Evolutionary conservation across 30 jellyfish, hydroid and myxozoan genomes (phyloP), one percentile per base, ranked within the genome.

Genomic region (Chrysaora quinquecirrha): DNA sequence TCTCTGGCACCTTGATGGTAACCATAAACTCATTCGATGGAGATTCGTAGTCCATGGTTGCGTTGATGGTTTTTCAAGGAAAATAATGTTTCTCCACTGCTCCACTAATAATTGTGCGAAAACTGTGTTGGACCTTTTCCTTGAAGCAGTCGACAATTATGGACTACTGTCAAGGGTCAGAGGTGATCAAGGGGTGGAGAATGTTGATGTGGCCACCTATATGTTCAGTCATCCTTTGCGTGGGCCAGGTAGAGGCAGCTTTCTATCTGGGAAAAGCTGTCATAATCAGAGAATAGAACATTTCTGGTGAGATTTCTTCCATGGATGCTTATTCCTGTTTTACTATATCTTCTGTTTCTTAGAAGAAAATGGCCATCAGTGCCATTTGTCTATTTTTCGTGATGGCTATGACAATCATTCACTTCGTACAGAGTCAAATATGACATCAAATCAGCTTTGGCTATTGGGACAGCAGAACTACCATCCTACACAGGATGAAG

Each of bases 111-210:
- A 76, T 34, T 10, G 30, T 24, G 78, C 88, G 22, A 16, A 3
- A 22, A 76, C 88, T 2, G 80, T 62, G 6, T 14, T 76, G 46
- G 2, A 20, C 0, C 35, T 56, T 56, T 76, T 76, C 20, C 22
- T 22, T 11, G 50, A 32, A 3, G 67, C 88, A 14, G 69, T 62
- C 23, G 64, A 24, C 1, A 12, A 43, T 22, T 60, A 34, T 30
- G 78, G 88, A 31, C 25, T 76, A 38, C 88, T 78, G 34, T 76
- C 88, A 30, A 33, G 88, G 70, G 77, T 76, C n/a, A 49, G 78
- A 16, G 76, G 78, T 12, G 87, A 56, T 32, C 76, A 54, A 22
- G 87, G 87, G 22, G 87, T 21, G 12, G 87, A 76, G 30, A 76
- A 76, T 56, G 78, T 76, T 6, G 87, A 76, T 58, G 87, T 76